These are phyloP conservation scores for Mesaphorura yosii DNA, from an alignment of 1,140 invertebrate genomes.

Conservation along the genomic window DNA sequence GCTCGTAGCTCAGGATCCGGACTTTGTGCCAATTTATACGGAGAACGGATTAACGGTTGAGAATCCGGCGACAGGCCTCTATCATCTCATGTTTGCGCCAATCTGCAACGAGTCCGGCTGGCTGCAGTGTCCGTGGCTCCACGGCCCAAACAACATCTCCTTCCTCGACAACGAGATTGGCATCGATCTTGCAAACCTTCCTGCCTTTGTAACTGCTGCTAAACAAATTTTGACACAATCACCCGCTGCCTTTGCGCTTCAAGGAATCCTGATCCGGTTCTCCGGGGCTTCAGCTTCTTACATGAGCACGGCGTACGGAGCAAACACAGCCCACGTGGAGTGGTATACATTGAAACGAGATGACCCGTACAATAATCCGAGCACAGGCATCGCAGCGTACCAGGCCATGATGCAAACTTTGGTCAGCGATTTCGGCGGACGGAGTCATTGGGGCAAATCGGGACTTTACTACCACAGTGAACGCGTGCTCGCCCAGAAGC, in stretches of 20 bases:
- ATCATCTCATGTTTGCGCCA: constrained; percentile 2
- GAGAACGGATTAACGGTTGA: background rate
- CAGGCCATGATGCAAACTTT: constrained; percentile 11
- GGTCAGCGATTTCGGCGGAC: background rate
- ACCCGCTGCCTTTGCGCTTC: background rate
- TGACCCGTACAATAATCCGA: background rate
- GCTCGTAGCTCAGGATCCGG: background rate
- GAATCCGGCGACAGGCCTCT: constrained; percentile 8
- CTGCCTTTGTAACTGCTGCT: background rate
- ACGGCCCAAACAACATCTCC: background rate
- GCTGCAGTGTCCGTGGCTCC: constrained; percentile 4
- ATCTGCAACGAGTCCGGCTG: background rate
- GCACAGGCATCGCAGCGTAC: constrained; percentile 4
- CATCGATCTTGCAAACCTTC: background rate
- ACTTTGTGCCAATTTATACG: constrained; percentile 11
- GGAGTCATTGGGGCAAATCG: constrained; percentile 15
- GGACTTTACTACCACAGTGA: constrained; percentile 1
- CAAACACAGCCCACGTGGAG: constrained; percentile 4
- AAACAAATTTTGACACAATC: background rate
- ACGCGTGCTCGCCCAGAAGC: background rate
- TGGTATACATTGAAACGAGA: constrained; percentile 1
- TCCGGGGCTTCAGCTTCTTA: background rate
- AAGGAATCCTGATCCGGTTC: constrained; percentile 5
- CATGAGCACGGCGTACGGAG: background rate
- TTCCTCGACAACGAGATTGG: constrained; percentile 7